These are phyloP conservation scores for Phrynocephalus versicolor DNA, from an alignment of 2,113 vertebrate species.

Conservation along the genomic window DNA sequence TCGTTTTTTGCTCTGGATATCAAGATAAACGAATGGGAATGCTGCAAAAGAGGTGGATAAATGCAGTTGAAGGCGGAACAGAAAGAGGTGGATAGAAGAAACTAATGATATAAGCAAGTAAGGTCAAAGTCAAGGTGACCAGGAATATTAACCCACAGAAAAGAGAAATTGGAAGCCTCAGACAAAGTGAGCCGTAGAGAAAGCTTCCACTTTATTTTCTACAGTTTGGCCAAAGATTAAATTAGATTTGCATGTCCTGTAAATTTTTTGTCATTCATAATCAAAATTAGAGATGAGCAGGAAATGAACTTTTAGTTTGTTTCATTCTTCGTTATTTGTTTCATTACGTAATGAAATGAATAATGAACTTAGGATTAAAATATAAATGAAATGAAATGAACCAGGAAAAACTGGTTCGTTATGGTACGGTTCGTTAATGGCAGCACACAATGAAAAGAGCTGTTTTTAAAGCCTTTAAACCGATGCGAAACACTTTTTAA, in stretches of 20 bases:
- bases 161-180: conserved; percentile 46
- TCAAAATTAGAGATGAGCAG: too few relatives aligned
- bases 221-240: background rate
- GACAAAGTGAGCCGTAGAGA: background rate
- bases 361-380: too few relatives aligned
- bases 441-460: too few relatives aligned
- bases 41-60: conserved; percentile 42
- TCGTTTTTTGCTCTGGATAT: conserved; percentile 43
- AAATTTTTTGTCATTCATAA: background rate
- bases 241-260: background rate
- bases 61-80: conserved; percentile 46
- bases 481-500: too few relatives aligned
- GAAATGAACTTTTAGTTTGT: too few relatives aligned
- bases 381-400: too few relatives aligned
- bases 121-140: conserved; percentile 57
- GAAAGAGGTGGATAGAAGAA: background rate
- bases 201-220: background rate
- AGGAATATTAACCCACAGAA: conserved; percentile 35
- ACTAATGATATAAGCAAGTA: conserved; percentile 2
- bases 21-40: conserved; percentile 49
- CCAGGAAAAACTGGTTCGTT: too few relatives aligned
- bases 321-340: too few relatives aligned
- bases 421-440: too few relatives aligned
- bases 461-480: too few relatives aligned
- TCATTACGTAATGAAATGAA: too few relatives aligned